These are phyloP conservation scores for Microcebus griseorufus DNA, from an alignment of 2,113 vertebrate genomes.

Conservation along the genomic window DNA sequence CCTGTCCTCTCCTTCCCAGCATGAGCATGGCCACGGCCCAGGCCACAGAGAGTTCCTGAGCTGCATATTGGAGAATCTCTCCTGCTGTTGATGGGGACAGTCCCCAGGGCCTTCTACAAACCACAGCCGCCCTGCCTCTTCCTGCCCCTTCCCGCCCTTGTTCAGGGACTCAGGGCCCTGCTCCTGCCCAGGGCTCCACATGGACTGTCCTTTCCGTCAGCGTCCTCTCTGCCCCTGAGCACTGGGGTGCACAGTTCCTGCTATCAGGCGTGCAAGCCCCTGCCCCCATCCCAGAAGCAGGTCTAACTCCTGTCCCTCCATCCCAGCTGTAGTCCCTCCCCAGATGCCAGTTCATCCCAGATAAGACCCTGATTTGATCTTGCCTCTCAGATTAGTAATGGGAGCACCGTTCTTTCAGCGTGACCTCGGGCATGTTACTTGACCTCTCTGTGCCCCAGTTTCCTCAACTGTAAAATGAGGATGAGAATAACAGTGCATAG, in stretches of 20 bases:
- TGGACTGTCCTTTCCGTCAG: neutral
- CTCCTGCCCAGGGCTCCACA: neutral
- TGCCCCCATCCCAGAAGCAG: neutral
- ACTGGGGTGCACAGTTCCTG: fast-evolving
- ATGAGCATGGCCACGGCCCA: neutral
- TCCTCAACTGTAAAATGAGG: neutral
- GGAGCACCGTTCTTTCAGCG: neutral
- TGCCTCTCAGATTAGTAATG: neutral
- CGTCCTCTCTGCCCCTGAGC: neutral
- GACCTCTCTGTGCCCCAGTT: neutral
- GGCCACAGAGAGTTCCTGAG: neutral
- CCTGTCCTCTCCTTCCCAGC: neutral
- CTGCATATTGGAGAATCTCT: neutral
- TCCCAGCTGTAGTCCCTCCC: neutral
- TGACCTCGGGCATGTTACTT: neutral
- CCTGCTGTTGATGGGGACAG: neutral
- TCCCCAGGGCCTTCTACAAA: neutral
- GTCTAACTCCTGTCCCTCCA: neutral
- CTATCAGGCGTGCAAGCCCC: too few relatives aligned
- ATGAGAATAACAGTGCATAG: too few relatives aligned
- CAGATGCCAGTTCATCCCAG: neutral
- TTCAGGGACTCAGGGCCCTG: neutral
- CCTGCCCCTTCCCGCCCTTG: neutral
- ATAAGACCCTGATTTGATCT: neutral
- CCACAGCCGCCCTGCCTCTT: neutral